Evolutionary conservation across 2,797 vertebrate species (phyloP), one percentile per base, ranked within the genome.

Genomic region (Aphelocoma californica): DNA sequence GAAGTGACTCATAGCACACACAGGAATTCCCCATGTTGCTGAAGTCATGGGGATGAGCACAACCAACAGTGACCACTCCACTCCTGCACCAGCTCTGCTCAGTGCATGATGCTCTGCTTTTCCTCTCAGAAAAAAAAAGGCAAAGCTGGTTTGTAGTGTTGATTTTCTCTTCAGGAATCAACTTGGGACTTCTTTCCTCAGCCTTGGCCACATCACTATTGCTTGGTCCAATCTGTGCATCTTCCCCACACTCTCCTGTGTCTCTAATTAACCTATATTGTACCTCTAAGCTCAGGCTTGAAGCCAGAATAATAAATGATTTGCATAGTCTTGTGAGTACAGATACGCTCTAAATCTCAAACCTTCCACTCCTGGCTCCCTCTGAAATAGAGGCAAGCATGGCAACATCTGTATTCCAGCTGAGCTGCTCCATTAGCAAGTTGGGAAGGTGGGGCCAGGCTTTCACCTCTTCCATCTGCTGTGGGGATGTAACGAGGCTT

Each of bases 191-290:
- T 64, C 51, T 64, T 79, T 28, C 18, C 81, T 90, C 51, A 14
- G 48, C 36, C 67, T 73, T 86, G 58, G 83, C 92, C 83, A 75
- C 6, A 2, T 80, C 67, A 45, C 40, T 57, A 8, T 29, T 26
- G 32, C 81, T 73, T 86, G 6, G 4, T 82, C 83, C 94, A 93
- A 87, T 93, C 86, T 90, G 77, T 70, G 64, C 83, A 80, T 81
- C 88, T 89, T 90, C 51, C 51, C 38, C 45, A 28, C 29, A 18
- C 60, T 94, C 95, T 95, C 93, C 28, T 47, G 90, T 87, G 95
- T 89, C 94, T 95, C 94, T 96, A 96, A 97, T 96, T 95, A 97
- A 88, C 93, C 95, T 94, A 53, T 73, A 77, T 82, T 72, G 36
- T 91, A 87, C 86, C 94, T 93, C 81, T 74, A 90, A 84, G 83